Base-by-base conservation (phyloP, 2,113 vertebrate genomes). In the Nerophis ophidion region DNA sequence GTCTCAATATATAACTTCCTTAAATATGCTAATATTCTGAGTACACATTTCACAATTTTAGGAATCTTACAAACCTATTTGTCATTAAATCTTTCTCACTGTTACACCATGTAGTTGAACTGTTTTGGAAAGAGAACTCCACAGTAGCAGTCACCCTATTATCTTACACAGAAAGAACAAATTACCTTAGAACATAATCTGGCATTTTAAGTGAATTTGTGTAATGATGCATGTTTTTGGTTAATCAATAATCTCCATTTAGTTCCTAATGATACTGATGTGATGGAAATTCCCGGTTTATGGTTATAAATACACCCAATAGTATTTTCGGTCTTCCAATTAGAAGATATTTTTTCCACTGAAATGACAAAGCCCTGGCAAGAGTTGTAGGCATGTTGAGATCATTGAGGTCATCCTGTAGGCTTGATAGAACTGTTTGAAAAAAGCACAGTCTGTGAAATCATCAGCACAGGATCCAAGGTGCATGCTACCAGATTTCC, bases 351-450 rank as follows among this genome's bases (percentile, higher is more conserved):
- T 38, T 79, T 84, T 85, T 83, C 77, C 76, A 75, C 59, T 73
- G 35, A 48, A 80, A 71, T 48, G 55, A 66, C 36, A 1, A 38
- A 77, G 47, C 65, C 48, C 86, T 87, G 84, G 84, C 72, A 63
- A 55, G 57, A 59, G 65, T 47, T 70, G 61, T 74, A 81, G 76
- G 60, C 82, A 81, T 69, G 81, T 77, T 81, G 82, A 89, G 79
- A 81, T 86, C 84, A 86, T 88, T 7, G 62, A 83, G 84, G 85
- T 86, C 84, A 82, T 66, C 45, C 8, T 54, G 55, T 35, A 70
- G 68, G 63, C 26, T 75, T 35, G 74, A 88, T 84, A 64, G 57
- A 55, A 44, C 60, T 5, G 10, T 53, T 61, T 75, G 74, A 75
- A 81, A 80, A 82, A 71, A 46, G 7, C 52, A 44, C 35, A 47